Evolutionary conservation across 2,113 vertebrate species (phyloP).

Genomic region (Turnix velox): DNA sequence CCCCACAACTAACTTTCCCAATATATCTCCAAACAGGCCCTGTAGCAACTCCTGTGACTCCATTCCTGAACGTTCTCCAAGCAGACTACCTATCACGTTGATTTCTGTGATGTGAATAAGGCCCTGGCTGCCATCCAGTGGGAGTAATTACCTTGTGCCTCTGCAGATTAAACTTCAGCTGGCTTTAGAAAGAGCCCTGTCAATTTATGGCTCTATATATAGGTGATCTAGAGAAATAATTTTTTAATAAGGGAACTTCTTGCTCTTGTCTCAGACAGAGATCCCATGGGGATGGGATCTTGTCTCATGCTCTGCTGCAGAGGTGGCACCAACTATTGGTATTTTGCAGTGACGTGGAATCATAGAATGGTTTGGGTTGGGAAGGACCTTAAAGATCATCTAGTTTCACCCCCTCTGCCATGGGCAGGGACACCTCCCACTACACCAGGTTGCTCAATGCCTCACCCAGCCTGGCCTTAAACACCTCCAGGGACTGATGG

Average conservation of each 20-base stretch:
- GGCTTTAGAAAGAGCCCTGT: constrained; percentile 12
- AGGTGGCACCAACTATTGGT: neutral
- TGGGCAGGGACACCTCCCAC: too few relatives aligned
- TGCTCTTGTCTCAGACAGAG: constrained; percentile 25
- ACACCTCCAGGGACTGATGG: too few relatives aligned
- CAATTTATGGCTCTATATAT: constrained; percentile 51
- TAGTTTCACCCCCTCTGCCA: too few relatives aligned
- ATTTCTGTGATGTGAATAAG: constrained; percentile 60
- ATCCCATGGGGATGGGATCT: neutral
- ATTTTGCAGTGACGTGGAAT: constrained; percentile 3
- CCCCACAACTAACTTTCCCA: constrained; percentile 51
- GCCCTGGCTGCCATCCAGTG: constrained; percentile 48
- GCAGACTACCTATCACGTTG: constrained; percentile 57
- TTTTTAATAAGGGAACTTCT: constrained; percentile 31
- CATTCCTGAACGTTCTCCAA: constrained; percentile 63
- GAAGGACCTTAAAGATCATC: too few relatives aligned
- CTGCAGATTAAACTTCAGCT: constrained; percentile 55
- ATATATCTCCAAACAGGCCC: constrained; percentile 56
- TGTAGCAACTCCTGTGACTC: constrained; percentile 62
- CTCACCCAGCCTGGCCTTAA: too few relatives aligned
- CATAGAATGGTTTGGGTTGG: too few relatives aligned
- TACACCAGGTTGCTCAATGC: too few relatives aligned
- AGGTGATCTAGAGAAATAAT: constrained; percentile 50
- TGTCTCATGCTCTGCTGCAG: neutral
- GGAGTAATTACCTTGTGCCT: constrained; percentile 53